phyloP scores from a whole-genome alignment of 2,797 vertebrate genomes.

The Danio tinwini region DNA sequence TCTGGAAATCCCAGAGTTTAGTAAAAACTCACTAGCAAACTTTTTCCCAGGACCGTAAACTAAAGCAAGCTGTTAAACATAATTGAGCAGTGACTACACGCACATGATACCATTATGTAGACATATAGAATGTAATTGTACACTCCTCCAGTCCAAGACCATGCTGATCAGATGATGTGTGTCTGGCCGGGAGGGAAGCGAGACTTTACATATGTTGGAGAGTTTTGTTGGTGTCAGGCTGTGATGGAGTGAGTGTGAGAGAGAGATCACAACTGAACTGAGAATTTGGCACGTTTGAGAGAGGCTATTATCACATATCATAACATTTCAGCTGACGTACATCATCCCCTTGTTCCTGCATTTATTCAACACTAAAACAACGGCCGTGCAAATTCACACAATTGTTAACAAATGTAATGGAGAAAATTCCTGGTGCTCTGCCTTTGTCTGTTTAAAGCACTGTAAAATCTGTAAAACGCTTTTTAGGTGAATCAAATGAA shows the following conservation, averaged over 20 bases:
- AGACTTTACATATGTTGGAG: slow-evolving; percentile 18
- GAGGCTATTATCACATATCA: neutral
- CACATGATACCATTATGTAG: neutral
- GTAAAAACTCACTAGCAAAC: slow-evolving; percentile 1
- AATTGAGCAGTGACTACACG: neutral
- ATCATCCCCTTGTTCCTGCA: neutral
- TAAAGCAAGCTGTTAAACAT: slow-evolving; percentile 29
- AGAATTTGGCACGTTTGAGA: slow-evolving; percentile 20
- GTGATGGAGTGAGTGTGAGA: slow-evolving; percentile 34
- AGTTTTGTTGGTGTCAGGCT: neutral
- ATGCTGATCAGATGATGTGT: slow-evolving; percentile 21
- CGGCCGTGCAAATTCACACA: slow-evolving; percentile 21
- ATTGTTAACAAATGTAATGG: slow-evolving; percentile 4
- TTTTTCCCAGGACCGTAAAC: slow-evolving; percentile 15
- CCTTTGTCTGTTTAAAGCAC: neutral
- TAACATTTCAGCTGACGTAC: neutral
- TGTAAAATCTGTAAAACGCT: too few relatives aligned
- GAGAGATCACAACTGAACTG: neutral
- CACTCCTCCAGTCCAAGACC: neutral
- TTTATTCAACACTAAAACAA: slow-evolving; percentile 5
- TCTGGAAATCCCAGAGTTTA: slow-evolving; percentile 35
- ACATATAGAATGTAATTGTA: slow-evolving; percentile 25
- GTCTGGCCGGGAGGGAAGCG: neutral
- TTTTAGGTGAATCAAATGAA: too few relatives aligned
- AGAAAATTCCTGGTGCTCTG: neutral